These are phyloP conservation scores for Melanargia galathea DNA, from an alignment of 2,888 invertebrate genomes.

Conservation along the genomic window DNA sequence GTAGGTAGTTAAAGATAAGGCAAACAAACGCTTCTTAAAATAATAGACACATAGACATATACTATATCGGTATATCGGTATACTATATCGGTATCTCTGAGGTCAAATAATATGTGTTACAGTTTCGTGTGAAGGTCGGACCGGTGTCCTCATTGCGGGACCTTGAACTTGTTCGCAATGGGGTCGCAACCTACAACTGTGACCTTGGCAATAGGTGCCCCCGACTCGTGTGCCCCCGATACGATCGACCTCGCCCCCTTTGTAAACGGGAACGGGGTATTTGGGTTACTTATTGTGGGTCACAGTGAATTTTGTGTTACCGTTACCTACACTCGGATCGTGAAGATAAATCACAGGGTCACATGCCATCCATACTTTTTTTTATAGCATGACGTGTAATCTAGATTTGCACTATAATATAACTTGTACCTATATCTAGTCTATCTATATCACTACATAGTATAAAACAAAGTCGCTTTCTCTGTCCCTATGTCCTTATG, in stretches of 20 bases:
- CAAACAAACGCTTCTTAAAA: not conserved
- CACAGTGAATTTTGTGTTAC: constrained; percentile 21
- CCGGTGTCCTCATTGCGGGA: constrained; percentile 9
- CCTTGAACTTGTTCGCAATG: constrained; percentile 20
- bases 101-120: constrained; percentile 3
- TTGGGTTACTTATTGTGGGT: constrained; percentile 25
- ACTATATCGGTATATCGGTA: too few species aligned
- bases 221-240: constrained; percentile 26
- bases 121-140: constrained; percentile 13
- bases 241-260: constrained; percentile 25
- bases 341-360: constrained; percentile 1
- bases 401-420: constrained; percentile 6
- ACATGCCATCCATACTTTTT: not conserved
- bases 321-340: constrained; percentile 3
- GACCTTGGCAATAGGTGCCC: constrained; percentile 28
- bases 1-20: too few species aligned
- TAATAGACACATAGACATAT: not conserved
- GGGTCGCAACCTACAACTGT: constrained; percentile 27
- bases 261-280: constrained; percentile 24
- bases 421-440: not conserved
- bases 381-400: not conserved
- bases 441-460: too few species aligned
- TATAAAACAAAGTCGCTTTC: too few species aligned
- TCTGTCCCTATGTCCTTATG: too few species aligned
- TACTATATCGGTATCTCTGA: too few species aligned